These are phyloP conservation scores for Tineola bisselliella DNA, from an alignment of 2,888 invertebrate genomes.

Conservation along the genomic window DNA sequence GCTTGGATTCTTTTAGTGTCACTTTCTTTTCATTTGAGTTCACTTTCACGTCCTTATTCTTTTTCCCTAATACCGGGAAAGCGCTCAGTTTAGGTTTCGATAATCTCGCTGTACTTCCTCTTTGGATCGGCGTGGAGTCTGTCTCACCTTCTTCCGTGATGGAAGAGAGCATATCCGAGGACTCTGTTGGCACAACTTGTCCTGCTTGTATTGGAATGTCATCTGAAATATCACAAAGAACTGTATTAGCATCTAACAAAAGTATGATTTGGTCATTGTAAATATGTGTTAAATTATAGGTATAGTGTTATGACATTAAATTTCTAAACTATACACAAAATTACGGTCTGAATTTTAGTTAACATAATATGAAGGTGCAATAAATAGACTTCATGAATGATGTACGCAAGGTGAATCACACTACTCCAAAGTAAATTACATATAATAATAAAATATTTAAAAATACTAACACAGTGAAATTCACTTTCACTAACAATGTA, in stretches of 20 bases:
- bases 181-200: constrained; percentile 69
- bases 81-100: constrained; percentile 71
- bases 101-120: constrained; percentile 56
- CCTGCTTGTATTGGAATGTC: constrained; percentile 88
- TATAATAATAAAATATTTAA: no score
- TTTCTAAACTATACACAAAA: background rate
- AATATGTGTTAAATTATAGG: background rate
- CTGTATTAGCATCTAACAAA: background rate
- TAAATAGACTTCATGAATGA: background rate
- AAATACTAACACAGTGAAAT: no score
- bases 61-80: constrained; percentile 73
- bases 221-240: constrained; percentile 65
- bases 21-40: constrained; percentile 48
- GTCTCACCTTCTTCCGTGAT: constrained; percentile 76
- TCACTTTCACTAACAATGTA: no score
- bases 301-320: background rate
- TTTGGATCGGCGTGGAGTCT: constrained; percentile 56
- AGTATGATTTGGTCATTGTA: background rate
- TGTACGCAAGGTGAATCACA: no score
- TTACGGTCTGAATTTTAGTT: background rate
- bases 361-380: background rate
- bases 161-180: constrained; percentile 68
- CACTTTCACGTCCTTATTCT: constrained; percentile 59
- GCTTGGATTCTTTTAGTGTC: constrained; percentile 53
- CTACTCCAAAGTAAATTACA: no score